phyloP scores from a whole-genome alignment of 2,113 vertebrate species.

The Indri indri region DNA sequence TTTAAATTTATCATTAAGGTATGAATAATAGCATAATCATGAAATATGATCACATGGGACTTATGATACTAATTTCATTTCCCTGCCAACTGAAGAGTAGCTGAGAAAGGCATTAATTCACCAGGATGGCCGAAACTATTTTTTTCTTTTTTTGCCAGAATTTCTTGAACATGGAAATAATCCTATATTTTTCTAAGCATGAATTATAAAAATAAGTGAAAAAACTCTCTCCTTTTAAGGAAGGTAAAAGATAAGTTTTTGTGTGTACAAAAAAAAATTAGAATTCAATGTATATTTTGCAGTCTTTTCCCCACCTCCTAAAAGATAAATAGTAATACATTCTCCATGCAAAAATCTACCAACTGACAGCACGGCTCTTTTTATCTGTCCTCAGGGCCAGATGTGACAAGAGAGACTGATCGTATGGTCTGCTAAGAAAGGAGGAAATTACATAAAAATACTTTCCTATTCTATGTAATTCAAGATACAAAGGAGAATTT shows the following conservation, averaged over 20 bases:
- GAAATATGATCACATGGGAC: background rate
- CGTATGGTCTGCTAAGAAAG: background rate
- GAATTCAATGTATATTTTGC: background rate
- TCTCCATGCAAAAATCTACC: background rate
- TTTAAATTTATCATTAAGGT: slow-evolving; percentile 24
- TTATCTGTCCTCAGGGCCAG: background rate
- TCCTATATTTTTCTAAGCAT: background rate
- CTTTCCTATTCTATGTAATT: background rate
- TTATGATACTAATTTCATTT: slow-evolving; percentile 7
- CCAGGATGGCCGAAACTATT: background rate
- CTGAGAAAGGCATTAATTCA: background rate
- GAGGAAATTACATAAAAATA: slow-evolving; percentile 8
- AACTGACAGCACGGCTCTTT: background rate
- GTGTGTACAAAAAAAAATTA: background rate
- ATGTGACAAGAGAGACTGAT: slow-evolving; percentile 22
- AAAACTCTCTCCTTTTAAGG: background rate
- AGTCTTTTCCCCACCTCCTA: background rate
- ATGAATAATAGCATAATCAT: background rate
- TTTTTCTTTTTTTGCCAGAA: background rate
- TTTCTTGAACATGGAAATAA: slow-evolving; percentile 31
- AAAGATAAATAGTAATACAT: slow-evolving; percentile 38
- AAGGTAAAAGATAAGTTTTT: background rate
- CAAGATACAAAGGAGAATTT: slow-evolving; percentile 29
- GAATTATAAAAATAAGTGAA: slow-evolving; percentile 20
- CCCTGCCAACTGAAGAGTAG: background rate